A percentile compares a stretch with the other conserved stretches of the same genome.
Evolutionary conservation across 2,888 invertebrate genomes (phyloP).

Genomic region (Chrysolina oricalcia): DNA sequence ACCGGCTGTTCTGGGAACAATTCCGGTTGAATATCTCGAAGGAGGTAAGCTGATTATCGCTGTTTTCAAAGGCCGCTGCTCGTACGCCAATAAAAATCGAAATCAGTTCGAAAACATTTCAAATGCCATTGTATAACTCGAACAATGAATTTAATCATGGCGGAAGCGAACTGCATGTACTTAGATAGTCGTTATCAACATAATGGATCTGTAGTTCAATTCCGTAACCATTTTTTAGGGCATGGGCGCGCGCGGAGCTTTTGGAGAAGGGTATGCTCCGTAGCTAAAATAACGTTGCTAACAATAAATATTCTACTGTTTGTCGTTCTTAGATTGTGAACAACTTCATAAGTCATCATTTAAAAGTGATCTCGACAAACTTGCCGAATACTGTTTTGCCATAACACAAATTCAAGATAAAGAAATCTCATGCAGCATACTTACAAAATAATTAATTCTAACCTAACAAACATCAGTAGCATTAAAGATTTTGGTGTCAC

Average conservation of each 20-base stretch:
- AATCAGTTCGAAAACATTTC: conserved; percentile 24
- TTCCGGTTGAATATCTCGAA: background rate
- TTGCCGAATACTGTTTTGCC: no score
- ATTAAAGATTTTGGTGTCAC: no score
- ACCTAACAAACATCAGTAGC: no score
- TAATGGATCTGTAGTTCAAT: conserved; percentile 49
- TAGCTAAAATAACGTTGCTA: no score
- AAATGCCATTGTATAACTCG: conserved; percentile 28
- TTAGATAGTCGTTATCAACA: conserved; percentile 46
- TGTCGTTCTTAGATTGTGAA: no score
- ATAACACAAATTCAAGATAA: no score
- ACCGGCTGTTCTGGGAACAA: background rate
- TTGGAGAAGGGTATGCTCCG: background rate
- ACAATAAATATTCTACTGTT: no score
- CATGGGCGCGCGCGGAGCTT: background rate
- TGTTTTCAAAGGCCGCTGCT: conserved; percentile 4
- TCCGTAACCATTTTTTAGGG: conserved; percentile 29
- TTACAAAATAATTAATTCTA: no score
- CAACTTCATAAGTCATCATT: no score
- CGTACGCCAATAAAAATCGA: conserved; percentile 5
- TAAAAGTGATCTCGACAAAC: no score
- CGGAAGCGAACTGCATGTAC: conserved; percentile 54
- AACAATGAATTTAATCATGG: conserved; percentile 56
- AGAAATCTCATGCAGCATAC: no score
- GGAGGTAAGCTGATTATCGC: background rate